These are phyloP conservation scores for Drosophila differens DNA, from an alignment of 2,888 invertebrate species.

Conservation along the genomic window DNA sequence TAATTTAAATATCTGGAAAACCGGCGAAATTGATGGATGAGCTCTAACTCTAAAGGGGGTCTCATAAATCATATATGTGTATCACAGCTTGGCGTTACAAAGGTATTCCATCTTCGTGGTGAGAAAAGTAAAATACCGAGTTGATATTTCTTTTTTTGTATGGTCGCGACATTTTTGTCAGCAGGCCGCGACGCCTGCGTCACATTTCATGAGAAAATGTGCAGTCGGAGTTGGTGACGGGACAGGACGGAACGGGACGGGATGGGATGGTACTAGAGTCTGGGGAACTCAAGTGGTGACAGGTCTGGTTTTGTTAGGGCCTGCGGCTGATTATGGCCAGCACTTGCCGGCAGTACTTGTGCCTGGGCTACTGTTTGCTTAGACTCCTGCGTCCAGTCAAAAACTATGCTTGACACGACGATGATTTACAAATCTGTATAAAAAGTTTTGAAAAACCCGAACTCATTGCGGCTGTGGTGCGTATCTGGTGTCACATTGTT, in stretches of 20 bases:
- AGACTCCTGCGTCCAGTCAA: constrained; percentile 75
- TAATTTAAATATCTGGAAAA: background rate
- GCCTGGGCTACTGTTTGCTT: constrained; percentile 72
- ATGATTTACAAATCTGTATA: constrained; percentile 54
- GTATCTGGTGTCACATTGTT: constrained; percentile 68
- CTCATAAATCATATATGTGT: constrained; percentile 24
- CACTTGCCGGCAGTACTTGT: constrained; percentile 20
- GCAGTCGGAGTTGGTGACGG: constrained; percentile 25
- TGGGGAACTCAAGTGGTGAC: constrained; percentile 69
- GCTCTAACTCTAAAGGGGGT: background rate
- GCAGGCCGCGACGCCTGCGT: constrained; percentile 55
- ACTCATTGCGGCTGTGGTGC: constrained; percentile 56
- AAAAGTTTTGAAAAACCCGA: constrained; percentile 45
- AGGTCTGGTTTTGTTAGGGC: constrained; percentile 58
- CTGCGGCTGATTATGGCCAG: constrained; percentile 69
- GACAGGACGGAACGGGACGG: constrained; percentile 3
- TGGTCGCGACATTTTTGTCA: constrained; percentile 74
- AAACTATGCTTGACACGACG: constrained; percentile 19
- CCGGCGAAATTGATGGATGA: constrained; percentile 12
- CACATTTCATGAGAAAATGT: constrained; percentile 68
- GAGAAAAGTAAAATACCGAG: background rate
- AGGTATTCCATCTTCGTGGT: constrained; percentile 44
- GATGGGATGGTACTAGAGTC: constrained; percentile 12
- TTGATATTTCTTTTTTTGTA: constrained; percentile 26
- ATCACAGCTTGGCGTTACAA: background rate